Percentiles rank a stretch among this genome's conserved stretches.
Conservation (phyloP, 2,113 vertebrate genomes). For the Polyodon spathula region DNA sequence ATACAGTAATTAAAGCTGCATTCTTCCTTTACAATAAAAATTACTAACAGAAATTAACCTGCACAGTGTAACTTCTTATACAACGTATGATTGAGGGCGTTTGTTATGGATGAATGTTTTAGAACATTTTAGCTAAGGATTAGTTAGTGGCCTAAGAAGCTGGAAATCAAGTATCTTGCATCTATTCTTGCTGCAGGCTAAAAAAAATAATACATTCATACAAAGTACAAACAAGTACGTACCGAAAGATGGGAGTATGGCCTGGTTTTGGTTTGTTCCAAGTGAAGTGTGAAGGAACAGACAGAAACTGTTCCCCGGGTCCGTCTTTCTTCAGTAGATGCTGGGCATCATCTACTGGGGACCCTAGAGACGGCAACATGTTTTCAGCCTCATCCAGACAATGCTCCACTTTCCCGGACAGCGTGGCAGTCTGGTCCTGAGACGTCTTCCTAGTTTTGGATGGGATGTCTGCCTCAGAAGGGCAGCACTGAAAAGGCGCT, state of each 20-base stretch:
- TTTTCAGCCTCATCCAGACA: slow-evolving; percentile 78
- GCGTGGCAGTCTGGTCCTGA: slow-evolving; percentile 76
- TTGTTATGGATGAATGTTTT: too few species aligned
- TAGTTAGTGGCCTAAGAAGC: too few species aligned
- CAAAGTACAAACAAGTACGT: slow-evolving; percentile 27
- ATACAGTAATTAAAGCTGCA: too few species aligned
- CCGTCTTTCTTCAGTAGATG: slow-evolving; percentile 86
- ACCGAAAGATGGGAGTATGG: slow-evolving; percentile 95
- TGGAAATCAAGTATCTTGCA: too few species aligned
- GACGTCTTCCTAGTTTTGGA: slow-evolving; percentile 94
- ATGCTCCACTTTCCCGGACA: slow-evolving; percentile 76
- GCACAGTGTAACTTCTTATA: too few species aligned
- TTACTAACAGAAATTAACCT: too few species aligned
- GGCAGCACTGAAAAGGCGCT: slow-evolving; percentile 82
- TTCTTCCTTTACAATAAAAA: too few species aligned
- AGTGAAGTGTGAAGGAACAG: slow-evolving; percentile 91
- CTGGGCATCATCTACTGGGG: slow-evolving; percentile 72
- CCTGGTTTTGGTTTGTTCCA: slow-evolving; percentile 98
- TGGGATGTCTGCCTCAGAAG: slow-evolving; percentile 86
- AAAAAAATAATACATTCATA: not conserved
- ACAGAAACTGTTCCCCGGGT: slow-evolving; percentile 86
- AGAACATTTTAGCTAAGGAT: too few species aligned
- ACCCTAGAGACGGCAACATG: slow-evolving; percentile 77
- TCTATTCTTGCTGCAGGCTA: too few species aligned
- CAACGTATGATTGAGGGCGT: too few species aligned